Evolutionary conservation across 2,888 invertebrate species (phyloP), one percentile per base, ranked within the genome.

Genomic region (Gymnocheta viridis): DNA sequence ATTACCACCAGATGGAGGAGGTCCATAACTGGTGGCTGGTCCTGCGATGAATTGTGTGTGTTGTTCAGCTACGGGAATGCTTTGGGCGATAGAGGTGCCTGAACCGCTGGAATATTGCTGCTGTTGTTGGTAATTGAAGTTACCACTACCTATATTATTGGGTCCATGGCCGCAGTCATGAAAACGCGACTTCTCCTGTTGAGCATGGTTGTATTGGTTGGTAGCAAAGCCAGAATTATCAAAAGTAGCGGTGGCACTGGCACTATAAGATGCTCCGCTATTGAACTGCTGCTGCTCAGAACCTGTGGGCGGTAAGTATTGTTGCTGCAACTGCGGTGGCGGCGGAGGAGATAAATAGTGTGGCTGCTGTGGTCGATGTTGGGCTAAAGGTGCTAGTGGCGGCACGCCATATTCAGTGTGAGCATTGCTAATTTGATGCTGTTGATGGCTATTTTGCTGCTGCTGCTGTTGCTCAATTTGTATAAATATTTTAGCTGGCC

Each of bases 131-230:
- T 87, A 87, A 17, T 87, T 86, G 19, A 90, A 86, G 49, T 87
- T 88, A 49, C 87, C 89, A 54, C 87, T 89, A 69, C 89, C 89
- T 49, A 90, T 87, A 41, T 91, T 85, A 82, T 91, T 91, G 12
- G 91, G 91, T 9, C 92, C 92, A 67, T 92, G 91, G 0, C 91
- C 91, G 62, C 92, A 92, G 54, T 92, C 89, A 73, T 91, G 90
- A 85, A 89, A 90, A 54, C 90, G 87, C 0, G 89, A 88, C 70
- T 7, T 89, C 69, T 91, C 89, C 60, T 90, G 91, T 5, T 87
- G 82, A 14, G 86, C 88, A 35, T 90, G 87, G 4, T 85, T 86
- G n/a, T 87, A 85, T 51, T 88, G 88, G 0, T 87, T 88, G 58
- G 88, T 86, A n/a, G 89, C 87, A 86, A 87, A 88, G n/a, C 87